Evolutionary conservation across 2,888 invertebrate species (phyloP), one percentile per base, ranked within the genome.

Genomic region (Phorcus lineatus): DNA sequence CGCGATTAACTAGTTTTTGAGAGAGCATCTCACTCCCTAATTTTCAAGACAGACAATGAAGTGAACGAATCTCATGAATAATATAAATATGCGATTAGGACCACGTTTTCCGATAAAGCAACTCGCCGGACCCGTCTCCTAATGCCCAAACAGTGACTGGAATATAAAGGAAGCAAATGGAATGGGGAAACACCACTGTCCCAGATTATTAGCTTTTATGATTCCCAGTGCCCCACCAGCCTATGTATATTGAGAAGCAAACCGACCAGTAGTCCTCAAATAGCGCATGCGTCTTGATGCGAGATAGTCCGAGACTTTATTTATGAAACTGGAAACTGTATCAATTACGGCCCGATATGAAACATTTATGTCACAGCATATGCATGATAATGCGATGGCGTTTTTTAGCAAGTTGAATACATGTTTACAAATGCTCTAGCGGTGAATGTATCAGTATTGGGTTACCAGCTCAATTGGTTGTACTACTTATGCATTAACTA

Each of bases 21-120:
- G 78, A 77, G 81, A 81, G 82, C 83, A 85, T 84, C 85, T 80
- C 81, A 80, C 80, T 67, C 78, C 82, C 81, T 85, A 84, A 85
- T 85, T 85, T 85, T 80, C 80, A 75, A 74, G 70, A 75, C 82
- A 82, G 85, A 85, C 85, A 85, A 85, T 81, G 84, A 78, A 81
- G 53, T 78, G 75, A 81, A 82, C 70, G 81, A 83, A 80, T 77
- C 83, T 85, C 84, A 85, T 85, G 85, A 85, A 85, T 85, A 85
- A 84, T 85, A 85, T 85, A 85, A 85, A 85, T 85, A 85, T 84
- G 84, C 85, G 78, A 85, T 85, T 85, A 85, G 81, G 80, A 79
- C 79, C 82, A 79, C 82, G 79, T 31, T 67, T 77, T 75, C 74
- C 80, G 82, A 82, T 83, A 83, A 82, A 80, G 80, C 67, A 80